These are phyloP conservation scores for Cettia cetti DNA, from an alignment of 2,113 vertebrate genomes.

Conservation along the genomic window DNA sequence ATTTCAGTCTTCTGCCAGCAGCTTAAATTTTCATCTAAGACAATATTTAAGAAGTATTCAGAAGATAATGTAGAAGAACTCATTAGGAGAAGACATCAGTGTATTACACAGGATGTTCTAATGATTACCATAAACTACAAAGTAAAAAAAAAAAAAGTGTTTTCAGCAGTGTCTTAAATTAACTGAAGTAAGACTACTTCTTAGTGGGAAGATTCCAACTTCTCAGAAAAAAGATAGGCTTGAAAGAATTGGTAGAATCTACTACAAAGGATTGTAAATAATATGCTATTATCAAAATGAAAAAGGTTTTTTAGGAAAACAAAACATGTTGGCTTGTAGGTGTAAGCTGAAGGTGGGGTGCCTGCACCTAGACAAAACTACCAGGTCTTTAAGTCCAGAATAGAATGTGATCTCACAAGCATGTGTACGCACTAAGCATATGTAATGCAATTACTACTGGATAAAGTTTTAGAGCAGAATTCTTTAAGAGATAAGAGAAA, in stretches of 20 bases:
- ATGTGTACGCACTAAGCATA: neutral
- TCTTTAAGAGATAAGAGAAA: neutral
- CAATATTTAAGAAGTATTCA: neutral
- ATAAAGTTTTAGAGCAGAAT: neutral
- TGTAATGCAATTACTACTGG: neutral
- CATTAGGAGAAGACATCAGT: neutral
- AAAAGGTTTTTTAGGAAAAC: neutral
- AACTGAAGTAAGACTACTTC: neutral
- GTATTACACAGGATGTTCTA: neutral
- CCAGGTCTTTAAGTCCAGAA: neutral
- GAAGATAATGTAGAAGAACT: slow-evolving; percentile 11
- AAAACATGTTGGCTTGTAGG: neutral
- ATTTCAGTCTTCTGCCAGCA: neutral
- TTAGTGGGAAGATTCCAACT: neutral
- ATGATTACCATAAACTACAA: neutral
- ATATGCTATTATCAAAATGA: neutral
- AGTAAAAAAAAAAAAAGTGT: neutral
- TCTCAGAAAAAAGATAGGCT: neutral
- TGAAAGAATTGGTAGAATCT: neutral
- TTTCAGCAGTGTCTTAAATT: neutral
- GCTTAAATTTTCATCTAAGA: slow-evolving; percentile 30
- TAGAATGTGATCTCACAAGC: neutral
- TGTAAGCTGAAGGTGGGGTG: neutral
- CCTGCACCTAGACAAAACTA: neutral
- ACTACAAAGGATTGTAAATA: neutral